Evolutionary conservation across 2,113 vertebrate species (phyloP).

Genomic region (Cinclus mexicanus): DNA sequence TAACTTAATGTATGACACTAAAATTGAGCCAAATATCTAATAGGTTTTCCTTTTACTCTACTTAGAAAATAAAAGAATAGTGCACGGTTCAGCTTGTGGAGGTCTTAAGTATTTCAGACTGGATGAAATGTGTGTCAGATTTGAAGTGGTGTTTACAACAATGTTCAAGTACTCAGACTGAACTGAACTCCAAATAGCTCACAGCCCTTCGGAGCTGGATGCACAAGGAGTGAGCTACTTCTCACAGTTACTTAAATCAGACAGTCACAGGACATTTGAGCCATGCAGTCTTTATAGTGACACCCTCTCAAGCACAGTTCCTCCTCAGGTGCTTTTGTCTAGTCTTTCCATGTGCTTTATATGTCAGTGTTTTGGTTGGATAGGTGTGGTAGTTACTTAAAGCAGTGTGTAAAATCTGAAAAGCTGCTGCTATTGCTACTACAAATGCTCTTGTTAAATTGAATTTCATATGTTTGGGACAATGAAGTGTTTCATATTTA

Average conservation of each 20-base stretch:
- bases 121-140: neutral
- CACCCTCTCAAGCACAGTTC: neutral
- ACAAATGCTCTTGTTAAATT: neutral
- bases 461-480: neutral
- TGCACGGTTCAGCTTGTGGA: neutral
- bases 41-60: neutral
- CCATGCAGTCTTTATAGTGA: neutral
- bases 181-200: neutral
- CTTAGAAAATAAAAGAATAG: neutral
- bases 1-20: neutral
- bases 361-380: neutral
- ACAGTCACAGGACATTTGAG: neutral
- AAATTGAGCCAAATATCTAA: neutral
- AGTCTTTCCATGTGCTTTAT: neutral
- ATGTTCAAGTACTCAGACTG: neutral
- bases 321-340: neutral
- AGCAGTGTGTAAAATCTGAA: neutral
- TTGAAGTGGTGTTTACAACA: neutral
- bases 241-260: neutral
- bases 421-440: neutral
- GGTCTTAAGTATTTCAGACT: neutral
- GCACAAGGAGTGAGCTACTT: neutral
- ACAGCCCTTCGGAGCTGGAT: neutral
- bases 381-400: neutral
- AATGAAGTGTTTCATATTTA: neutral